These are phyloP conservation scores for Chaenocephalus aceratus DNA, from an alignment of 2,113 vertebrate species.

Conservation along the genomic window DNA sequence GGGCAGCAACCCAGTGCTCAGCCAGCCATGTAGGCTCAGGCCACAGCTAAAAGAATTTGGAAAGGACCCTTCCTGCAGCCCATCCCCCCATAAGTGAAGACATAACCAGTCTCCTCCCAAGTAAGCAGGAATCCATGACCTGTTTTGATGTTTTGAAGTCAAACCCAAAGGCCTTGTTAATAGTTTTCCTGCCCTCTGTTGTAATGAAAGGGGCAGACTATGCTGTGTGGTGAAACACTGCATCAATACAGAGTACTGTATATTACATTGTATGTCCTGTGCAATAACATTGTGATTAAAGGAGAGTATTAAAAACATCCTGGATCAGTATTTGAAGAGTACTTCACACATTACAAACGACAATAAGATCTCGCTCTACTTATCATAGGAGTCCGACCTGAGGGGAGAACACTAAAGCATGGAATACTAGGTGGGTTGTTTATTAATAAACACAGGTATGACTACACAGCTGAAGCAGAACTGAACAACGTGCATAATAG, in stretches of 20 bases:
- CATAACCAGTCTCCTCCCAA: slow-evolving; percentile 53
- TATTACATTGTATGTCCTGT: background rate
- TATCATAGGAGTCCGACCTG: slow-evolving; percentile 8
- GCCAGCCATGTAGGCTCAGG: slow-evolving; percentile 78
- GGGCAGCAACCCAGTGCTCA: slow-evolving; percentile 75
- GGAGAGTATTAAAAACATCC: background rate
- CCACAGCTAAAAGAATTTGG: slow-evolving; percentile 78
- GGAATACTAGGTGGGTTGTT: background rate
- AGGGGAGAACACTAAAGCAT: background rate
- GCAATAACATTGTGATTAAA: background rate
- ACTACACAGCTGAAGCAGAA: background rate
- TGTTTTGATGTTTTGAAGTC: slow-evolving; percentile 33
- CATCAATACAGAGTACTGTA: background rate
- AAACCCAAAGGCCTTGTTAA: slow-evolving; percentile 14
- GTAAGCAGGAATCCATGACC: slow-evolving; percentile 28
- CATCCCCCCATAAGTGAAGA: slow-evolving; percentile 67
- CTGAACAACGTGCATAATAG: background rate
- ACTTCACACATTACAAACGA: background rate
- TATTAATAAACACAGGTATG: background rate
- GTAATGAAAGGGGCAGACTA: background rate
- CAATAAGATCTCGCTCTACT: slow-evolving; percentile 1
- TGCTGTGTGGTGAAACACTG: background rate
- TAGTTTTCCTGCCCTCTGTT: background rate
- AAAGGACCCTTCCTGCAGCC: slow-evolving; percentile 73
- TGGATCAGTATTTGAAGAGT: background rate